Conservation (phyloP, 2,888 invertebrate species). For the Piscicola geometra region DNA sequence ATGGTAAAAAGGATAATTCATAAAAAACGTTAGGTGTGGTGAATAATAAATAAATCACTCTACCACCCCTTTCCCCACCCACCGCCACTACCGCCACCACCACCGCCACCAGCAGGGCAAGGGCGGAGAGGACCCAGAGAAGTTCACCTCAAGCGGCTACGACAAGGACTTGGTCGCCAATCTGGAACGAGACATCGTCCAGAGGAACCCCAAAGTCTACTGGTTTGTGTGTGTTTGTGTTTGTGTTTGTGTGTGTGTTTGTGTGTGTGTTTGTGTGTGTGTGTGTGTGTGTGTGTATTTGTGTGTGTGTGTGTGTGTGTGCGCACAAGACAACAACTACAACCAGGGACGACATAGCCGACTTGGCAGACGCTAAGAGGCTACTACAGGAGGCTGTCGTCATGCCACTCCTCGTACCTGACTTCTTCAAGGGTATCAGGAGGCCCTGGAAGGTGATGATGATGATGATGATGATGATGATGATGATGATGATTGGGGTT, state of each 20-base stretch:
- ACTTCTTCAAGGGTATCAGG: constrained; percentile 92
- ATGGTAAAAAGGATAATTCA: not conserved
- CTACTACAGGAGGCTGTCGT: constrained; percentile 94
- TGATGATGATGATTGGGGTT: not conserved
- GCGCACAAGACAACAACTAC: too few species aligned
- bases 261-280: too few species aligned
- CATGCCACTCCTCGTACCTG: constrained; percentile 93
- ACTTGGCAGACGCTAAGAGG: constrained; percentile 59
- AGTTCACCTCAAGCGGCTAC: constrained; percentile 65
- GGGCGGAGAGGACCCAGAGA: constrained; percentile 42
- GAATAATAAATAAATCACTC: not conserved
- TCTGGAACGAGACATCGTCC: constrained; percentile 90
- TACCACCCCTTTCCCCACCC: not conserved
- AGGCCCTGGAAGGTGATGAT: constrained; percentile 80
- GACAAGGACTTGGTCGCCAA: constrained; percentile 89
- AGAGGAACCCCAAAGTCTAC: constrained; percentile 88
- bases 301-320: too few species aligned
- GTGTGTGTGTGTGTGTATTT: too few species aligned
- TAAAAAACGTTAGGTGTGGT: not conserved
- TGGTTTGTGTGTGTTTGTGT: too few species aligned
- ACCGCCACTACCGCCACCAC: not conserved
- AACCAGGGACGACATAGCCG: constrained; percentile 58
- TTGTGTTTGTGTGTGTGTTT: too few species aligned
- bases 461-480: not conserved
- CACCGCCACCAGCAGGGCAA: constrained; percentile 17